A percentile compares a stretch with the other conserved stretches of the same genome.
Evolutionary conservation across 2,888 invertebrate genomes (phyloP).

Genomic region (Leucozona laternaria): DNA sequence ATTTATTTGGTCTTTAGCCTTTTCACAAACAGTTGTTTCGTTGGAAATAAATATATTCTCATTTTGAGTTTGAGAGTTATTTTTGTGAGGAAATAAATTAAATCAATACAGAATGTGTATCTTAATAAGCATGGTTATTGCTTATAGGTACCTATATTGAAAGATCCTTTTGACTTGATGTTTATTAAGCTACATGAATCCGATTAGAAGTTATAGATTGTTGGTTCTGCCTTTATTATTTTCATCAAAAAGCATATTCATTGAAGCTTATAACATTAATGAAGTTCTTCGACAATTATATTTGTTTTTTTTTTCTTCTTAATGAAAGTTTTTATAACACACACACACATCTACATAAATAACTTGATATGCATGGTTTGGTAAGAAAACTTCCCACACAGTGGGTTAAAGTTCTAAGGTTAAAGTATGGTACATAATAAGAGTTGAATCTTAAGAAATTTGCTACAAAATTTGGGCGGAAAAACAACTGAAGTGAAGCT

Average conservation of each 20-base stretch:
- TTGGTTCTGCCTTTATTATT: neutral
- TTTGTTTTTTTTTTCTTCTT: too few species aligned
- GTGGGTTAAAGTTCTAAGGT: too few species aligned
- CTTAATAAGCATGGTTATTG: neutral
- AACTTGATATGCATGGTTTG: too few species aligned
- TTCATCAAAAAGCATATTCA: neutral
- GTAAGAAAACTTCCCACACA: too few species aligned
- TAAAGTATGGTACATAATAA: too few species aligned
- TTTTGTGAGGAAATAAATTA: neutral
- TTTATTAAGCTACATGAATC: neutral
- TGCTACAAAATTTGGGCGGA: too few species aligned
- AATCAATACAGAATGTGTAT: neutral
- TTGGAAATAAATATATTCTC: neutral
- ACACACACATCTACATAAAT: too few species aligned
- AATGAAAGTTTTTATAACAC: too few species aligned
- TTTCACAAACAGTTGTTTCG: neutral
- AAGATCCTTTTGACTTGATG: neutral
- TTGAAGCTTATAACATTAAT: neutral
- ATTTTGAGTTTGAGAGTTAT: neutral
- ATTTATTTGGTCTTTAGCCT: neutral
- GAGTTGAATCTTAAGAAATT: too few species aligned
- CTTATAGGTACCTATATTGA: too few species aligned
- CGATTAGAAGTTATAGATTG: neutral
- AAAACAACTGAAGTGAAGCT: too few species aligned
- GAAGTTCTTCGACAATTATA: neutral